Evolutionary conservation across 1,140 invertebrate species (phyloP).

Genomic region (Penaeus vannamei): DNA sequence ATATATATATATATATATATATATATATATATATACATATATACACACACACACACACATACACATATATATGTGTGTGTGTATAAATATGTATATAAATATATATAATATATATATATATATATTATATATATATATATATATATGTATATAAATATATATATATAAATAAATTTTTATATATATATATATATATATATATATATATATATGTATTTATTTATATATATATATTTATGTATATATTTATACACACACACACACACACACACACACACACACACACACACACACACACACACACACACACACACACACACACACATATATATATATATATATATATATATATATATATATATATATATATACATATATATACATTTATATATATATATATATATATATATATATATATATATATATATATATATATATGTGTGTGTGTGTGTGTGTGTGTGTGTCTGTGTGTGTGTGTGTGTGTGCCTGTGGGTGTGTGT

Average conservation of each 20-base stretch:
- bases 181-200: too few relatives aligned
- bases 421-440: background rate
- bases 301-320: too few relatives aligned
- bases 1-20: background rate
- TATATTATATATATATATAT: background rate
- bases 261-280: too few relatives aligned
- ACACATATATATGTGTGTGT: background rate
- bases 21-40: background rate
- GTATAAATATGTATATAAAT: background rate
- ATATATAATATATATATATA: background rate
- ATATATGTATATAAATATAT: too few relatives aligned
- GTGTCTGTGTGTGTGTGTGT: background rate
- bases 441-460: background rate
- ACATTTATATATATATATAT: slow-evolving; percentile 13
- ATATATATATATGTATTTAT: too few relatives aligned
- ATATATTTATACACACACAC: too few relatives aligned
- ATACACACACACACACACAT: background rate
- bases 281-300: too few relatives aligned
- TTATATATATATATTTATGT: too few relatives aligned
- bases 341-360: background rate
- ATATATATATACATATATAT: slow-evolving; percentile 1
- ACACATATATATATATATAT: too few relatives aligned
- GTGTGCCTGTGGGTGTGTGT: background rate
- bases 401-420: background rate
- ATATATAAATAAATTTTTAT: too few relatives aligned